These are phyloP conservation scores for Invenusta paracnida DNA, from an alignment of 2,888 invertebrate genomes.

Conservation along the genomic window DNA sequence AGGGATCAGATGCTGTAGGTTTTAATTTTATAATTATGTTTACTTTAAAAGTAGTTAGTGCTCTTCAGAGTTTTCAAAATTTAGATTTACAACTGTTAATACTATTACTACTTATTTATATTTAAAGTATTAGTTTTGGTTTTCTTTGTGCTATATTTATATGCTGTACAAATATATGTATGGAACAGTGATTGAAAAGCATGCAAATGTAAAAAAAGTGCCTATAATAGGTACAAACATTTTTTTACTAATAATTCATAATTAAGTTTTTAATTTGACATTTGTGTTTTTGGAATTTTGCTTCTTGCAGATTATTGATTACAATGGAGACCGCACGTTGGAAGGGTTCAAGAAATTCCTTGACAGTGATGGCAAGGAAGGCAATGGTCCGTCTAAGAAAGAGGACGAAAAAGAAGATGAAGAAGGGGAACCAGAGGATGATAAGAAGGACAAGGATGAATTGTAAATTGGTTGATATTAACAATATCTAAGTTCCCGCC, in stretches of 20 bases:
- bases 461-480: slow-evolving; percentile 66
- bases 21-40: not conserved
- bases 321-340: slow-evolving; percentile 87
- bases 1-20: slow-evolving; percentile 76
- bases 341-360: slow-evolving; percentile 87
- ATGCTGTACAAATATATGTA: no score
- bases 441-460: slow-evolving; percentile 69
- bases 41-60: no score
- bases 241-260: no score
- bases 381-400: not conserved
- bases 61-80: no score
- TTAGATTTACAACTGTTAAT: no score
- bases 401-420: slow-evolving; percentile 33
- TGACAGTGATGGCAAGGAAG: slow-evolving; percentile 74
- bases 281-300: no score
- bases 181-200: no score
- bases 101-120: no score
- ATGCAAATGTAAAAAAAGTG: no score
- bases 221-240: no score
- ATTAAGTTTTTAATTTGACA: no score
- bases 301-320: slow-evolving; percentile 71
- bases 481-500: not conserved
- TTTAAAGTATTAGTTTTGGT: no score
- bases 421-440: slow-evolving; percentile 27
- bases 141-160: slow-evolving; percentile 18